Percentiles rank a stretch among this genome's conserved stretches.
Evolutionary conservation across 1,140 invertebrate species (phyloP).

Genomic region (Ostrea denselamellosa): DNA sequence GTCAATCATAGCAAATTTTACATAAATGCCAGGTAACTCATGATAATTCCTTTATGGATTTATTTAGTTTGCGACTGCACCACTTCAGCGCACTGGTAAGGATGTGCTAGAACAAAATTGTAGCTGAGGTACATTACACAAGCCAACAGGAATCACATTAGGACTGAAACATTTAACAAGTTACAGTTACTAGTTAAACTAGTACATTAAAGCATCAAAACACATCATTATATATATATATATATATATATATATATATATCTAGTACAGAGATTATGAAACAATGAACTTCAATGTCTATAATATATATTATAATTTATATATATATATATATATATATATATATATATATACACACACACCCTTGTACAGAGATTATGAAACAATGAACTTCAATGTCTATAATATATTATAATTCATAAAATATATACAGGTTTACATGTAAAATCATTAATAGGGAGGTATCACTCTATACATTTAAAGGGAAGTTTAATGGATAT

Average conservation of each 20-base stretch:
- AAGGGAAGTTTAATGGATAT: not conserved
- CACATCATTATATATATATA: not conserved
- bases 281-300: too few relatives aligned
- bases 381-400: too few relatives aligned
- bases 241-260: too few relatives aligned
- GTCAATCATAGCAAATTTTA: not conserved
- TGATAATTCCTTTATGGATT: not conserved
- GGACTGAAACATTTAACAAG: not conserved
- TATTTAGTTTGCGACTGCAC: not conserved
- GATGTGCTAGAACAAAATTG: not conserved
- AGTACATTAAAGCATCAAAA: not conserved
- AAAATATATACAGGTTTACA: too few relatives aligned
- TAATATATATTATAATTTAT: too few relatives aligned
- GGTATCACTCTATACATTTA: not conserved
- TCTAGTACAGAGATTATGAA: too few relatives aligned
- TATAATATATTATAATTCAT: too few relatives aligned
- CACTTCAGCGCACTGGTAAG: not conserved
- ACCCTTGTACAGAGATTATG: too few relatives aligned
- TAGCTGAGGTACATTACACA: not conserved
- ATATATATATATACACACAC: too few relatives aligned
- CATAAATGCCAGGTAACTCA: slow-evolving; percentile 5
- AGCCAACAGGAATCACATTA: not conserved
- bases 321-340: too few relatives aligned
- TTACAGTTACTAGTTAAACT: not conserved
- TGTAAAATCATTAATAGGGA: too few relatives aligned